Percentiles rank a stretch among this genome's conserved stretches.
Conservation (phyloP, 2,113 vertebrate genomes). For the Istiophorus platypterus region DNA sequence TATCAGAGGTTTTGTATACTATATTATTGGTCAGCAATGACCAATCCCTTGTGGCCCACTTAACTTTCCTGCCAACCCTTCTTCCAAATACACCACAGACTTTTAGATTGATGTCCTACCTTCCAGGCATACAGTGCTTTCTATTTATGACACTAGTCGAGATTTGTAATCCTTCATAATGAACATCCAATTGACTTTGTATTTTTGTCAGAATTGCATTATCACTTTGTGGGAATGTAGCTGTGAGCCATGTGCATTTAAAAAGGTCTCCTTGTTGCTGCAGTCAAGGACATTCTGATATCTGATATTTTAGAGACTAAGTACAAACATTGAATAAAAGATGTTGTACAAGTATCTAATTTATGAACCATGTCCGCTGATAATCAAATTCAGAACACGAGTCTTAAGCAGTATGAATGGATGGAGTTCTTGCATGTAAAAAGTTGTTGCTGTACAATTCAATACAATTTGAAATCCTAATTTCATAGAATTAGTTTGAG, state of each 20-base stretch:
- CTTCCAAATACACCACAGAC: neutral
- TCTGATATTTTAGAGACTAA: constrained; percentile 12
- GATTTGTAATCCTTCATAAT: neutral
- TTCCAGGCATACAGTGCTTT: neutral
- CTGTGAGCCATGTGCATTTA: neutral
- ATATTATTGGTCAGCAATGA: constrained; percentile 20
- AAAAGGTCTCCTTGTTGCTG: neutral
- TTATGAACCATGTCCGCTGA: neutral
- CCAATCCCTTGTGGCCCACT: neutral
- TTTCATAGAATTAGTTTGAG: neutral
- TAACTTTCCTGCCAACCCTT: neutral
- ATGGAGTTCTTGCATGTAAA: neutral
- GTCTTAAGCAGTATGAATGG: neutral
- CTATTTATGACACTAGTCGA: neutral
- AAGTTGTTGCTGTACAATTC: neutral
- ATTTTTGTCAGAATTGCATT: constrained; percentile 12
- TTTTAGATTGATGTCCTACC: neutral
- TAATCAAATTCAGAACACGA: neutral
- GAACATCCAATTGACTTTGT: neutral
- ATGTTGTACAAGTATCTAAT: neutral
- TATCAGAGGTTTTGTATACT: constrained; percentile 11
- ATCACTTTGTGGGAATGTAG: neutral
- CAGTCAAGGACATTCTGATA: constrained; percentile 15
- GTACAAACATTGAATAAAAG: neutral
- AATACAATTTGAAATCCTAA: neutral